phyloP scores from a whole-genome alignment of 2,797 vertebrate species.

The Takifugu rubripes region DNA sequence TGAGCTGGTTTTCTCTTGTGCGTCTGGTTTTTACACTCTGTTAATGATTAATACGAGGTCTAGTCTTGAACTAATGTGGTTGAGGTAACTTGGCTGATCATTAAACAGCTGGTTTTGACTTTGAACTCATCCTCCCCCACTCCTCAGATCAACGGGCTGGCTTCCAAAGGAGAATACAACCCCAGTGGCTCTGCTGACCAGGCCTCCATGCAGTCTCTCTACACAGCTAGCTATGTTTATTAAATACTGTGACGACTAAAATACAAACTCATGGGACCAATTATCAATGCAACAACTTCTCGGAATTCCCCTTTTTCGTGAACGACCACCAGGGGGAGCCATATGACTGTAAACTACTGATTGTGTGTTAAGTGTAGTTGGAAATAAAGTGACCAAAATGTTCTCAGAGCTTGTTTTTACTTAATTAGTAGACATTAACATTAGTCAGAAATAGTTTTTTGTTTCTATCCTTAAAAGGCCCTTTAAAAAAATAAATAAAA shows the following conservation, averaged over 20 bases:
- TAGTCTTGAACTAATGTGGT: conserved; percentile 18
- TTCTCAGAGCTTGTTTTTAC: conserved; percentile 4
- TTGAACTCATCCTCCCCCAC: conserved; percentile 32
- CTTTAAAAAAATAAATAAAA: no score
- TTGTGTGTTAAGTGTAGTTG: conserved; percentile 43
- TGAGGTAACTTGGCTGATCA: conserved; percentile 48
- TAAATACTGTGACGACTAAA: conserved; percentile 60
- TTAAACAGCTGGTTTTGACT: conserved; percentile 64
- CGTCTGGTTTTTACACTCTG: conserved; percentile 30
- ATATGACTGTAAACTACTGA: conserved; percentile 37
- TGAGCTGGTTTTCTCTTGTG: conserved; percentile 17
- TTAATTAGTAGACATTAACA: neutral
- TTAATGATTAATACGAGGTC: conserved; percentile 52
- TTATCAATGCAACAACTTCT: conserved; percentile 20
- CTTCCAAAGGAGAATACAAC: conserved; percentile 89
- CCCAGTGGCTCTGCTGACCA: conserved; percentile 76
- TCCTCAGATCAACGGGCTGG: conserved; percentile 86
- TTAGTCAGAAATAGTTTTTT: neutral
- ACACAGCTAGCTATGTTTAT: conserved; percentile 88
- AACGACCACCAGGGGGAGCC: conserved; percentile 13
- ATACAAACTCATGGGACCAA: conserved; percentile 49
- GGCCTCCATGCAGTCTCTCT: conserved; percentile 86
- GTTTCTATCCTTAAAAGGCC: neutral
- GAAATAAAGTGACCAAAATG: conserved; percentile 55
- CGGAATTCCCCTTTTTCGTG: conserved; percentile 4